Percentiles rank a stretch among this genome's conserved stretches.
Evolutionary conservation across 2,888 invertebrate genomes (phyloP).

Genomic region (Cryptocheilus praepositus): DNA sequence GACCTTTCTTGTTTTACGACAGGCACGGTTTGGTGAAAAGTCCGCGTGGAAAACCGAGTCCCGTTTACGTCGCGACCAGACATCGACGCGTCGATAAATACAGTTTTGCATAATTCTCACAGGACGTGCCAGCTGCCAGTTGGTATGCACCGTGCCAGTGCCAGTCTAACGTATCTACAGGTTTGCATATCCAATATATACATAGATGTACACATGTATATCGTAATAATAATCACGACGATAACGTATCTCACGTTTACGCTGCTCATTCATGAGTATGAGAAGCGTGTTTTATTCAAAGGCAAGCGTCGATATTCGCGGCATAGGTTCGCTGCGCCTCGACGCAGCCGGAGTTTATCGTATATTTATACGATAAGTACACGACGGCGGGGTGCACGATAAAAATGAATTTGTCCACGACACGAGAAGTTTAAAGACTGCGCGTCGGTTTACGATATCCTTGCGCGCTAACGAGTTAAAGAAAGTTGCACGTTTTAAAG

Average conservation of each 20-base stretch:
- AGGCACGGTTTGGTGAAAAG: too few relatives aligned
- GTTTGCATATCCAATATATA: too few relatives aligned
- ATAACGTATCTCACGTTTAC: conserved; percentile 13
- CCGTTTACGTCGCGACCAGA: too few relatives aligned
- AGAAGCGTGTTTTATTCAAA: conserved; percentile 3
- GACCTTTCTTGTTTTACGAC: too few relatives aligned
- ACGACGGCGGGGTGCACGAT: not conserved
- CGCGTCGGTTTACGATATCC: not conserved
- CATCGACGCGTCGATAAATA: too few relatives aligned
- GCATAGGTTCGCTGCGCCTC: conserved; percentile 2
- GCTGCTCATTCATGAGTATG: conserved; percentile 8
- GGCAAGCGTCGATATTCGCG: not conserved
- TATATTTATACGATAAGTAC: not conserved
- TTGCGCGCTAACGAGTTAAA: not conserved
- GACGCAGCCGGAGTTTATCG: not conserved
- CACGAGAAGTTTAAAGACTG: not conserved
- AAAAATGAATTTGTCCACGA: not conserved
- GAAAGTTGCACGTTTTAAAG: not conserved
- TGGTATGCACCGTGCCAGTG: too few relatives aligned
- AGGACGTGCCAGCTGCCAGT: too few relatives aligned
- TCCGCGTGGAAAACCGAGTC: too few relatives aligned
- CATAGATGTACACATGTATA: not conserved
- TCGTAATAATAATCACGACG: conserved; percentile 3
- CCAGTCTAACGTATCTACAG: too few relatives aligned
- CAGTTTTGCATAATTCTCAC: too few relatives aligned